phyloP scores from a whole-genome alignment of 2,888 invertebrate genomes.

The Lobophora halterata region DNA sequence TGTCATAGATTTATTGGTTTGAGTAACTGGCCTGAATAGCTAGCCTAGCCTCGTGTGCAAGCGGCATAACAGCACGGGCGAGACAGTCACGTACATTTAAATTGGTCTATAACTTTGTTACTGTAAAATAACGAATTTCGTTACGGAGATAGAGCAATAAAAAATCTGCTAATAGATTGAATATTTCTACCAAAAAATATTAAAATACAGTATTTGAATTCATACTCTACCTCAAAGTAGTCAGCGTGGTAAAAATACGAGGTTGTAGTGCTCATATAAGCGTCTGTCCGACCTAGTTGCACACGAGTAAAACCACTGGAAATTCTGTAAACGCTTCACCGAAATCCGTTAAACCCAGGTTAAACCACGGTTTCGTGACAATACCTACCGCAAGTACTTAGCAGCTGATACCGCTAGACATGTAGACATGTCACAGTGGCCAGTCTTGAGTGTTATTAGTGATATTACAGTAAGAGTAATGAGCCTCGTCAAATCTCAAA shows the following conservation, averaged over 20 bases:
- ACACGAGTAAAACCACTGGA: too few relatives aligned
- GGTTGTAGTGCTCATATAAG: too few relatives aligned
- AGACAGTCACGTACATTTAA: conserved; percentile 39
- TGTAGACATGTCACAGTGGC: conserved; percentile 39
- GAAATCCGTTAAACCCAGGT: conserved; percentile 17
- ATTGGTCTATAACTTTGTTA: conserved; percentile 39
- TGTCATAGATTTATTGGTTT: too few relatives aligned
- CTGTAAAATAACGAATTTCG: conserved; percentile 34
- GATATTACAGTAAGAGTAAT: conserved; percentile 62
- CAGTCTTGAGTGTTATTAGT: conserved; percentile 53
- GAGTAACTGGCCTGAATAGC: too few relatives aligned
- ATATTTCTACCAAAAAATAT: conserved; percentile 7
- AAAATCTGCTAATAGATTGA: conserved; percentile 16
- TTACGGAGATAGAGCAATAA: conserved; percentile 25
- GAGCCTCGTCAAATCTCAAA: conserved; percentile 62
- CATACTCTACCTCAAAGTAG: too few relatives aligned
- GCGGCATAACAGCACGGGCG: conserved; percentile 27
- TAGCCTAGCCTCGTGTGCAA: conserved; percentile 41
- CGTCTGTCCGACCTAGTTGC: too few relatives aligned
- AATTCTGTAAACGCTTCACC: conserved; percentile 5
- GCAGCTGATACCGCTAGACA: conserved; percentile 35
- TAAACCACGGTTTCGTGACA: conserved; percentile 31
- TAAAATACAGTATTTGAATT: too few relatives aligned
- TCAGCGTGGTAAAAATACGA: too few relatives aligned
- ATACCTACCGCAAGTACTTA: conserved; percentile 24